Base-by-base conservation (phyloP, 2,797 vertebrate species). In the Hippoglossus hippoglossus region DNA sequence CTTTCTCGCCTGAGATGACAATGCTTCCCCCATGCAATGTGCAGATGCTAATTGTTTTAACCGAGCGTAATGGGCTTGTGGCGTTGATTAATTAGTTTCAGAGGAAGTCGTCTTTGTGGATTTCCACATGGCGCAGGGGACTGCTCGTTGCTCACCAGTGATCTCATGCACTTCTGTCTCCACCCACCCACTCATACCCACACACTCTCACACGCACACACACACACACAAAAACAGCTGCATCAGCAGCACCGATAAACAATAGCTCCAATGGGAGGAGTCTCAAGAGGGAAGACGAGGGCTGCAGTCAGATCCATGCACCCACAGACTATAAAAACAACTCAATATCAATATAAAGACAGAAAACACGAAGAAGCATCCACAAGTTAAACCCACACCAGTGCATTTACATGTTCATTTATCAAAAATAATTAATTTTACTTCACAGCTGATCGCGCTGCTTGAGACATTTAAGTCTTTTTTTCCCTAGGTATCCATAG, bases 21-120 rank as follows among this genome's bases (percentile, higher is more conserved):
- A 75, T 55, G 80, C 87, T 76, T 81, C 83, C 90, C 88, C 82
- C 82, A 66, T 81, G 80, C 86, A 77, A 87, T 80, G 87, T 83
- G 85, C 87, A 89, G 89, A 93, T 92, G 91, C 91, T 94, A 93
- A 94, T 92, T 93, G 93, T 92, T 93, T 93, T 90, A 93, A 91
- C 90, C 89, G 84, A 87, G 85, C 86, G 86, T 93, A 94, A 93
- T 91, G 91, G 91, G 90, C 89, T 91, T 77, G 86, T 92, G 90
- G 90, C 87, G 79, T 89, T 91, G 85, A 93, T 94, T 90, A 91
- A 94, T 94, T 92, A 90, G 88, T 91, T 90, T 89, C 89, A 85
- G 86, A 84, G 90, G 89, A 93, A 91, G 89, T 91, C 89, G 79
- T 90, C 88, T 90, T 87, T 75, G 91, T 85, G 84, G 89, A 89